phyloP scores from a whole-genome alignment of 2,113 vertebrate species.

The Pelmatolapia mariae region DNA sequence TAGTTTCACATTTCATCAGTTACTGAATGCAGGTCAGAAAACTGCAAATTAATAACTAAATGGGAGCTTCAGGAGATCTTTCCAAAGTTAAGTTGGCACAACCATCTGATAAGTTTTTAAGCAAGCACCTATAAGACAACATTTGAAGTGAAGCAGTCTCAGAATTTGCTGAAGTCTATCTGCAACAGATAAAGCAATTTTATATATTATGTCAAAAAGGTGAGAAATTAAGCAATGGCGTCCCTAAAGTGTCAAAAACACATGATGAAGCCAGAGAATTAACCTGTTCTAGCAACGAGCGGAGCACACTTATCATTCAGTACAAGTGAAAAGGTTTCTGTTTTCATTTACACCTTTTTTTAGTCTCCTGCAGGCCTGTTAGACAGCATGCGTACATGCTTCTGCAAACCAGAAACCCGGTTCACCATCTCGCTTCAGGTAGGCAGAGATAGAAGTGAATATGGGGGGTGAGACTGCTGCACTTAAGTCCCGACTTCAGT shows the following conservation, averaged over 20 bases:
- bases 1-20: too few relatives aligned
- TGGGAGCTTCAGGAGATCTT: neutral
- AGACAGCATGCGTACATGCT: neutral
- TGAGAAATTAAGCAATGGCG: neutral
- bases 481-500: neutral
- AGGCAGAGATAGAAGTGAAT: fast-evolving
- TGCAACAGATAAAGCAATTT: neutral
- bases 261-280: fast-evolving
- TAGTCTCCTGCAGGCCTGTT: neutral
- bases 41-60: neutral
- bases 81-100: neutral
- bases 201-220: neutral
- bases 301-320: neutral
- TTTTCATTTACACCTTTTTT: neutral
- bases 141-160: neutral
- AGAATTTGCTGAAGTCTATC: neutral
- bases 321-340: neutral
- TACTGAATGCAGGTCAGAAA: neutral
- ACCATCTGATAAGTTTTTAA: neutral
- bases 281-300: fast-evolving
- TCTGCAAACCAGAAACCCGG: neutral
- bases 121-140: neutral
- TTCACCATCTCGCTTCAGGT: fast-evolving
- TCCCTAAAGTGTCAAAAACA: neutral
- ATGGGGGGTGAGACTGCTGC: fast-evolving